Conservation (phyloP, 1,140 invertebrate genomes). For the Chelonus insularis region DNA sequence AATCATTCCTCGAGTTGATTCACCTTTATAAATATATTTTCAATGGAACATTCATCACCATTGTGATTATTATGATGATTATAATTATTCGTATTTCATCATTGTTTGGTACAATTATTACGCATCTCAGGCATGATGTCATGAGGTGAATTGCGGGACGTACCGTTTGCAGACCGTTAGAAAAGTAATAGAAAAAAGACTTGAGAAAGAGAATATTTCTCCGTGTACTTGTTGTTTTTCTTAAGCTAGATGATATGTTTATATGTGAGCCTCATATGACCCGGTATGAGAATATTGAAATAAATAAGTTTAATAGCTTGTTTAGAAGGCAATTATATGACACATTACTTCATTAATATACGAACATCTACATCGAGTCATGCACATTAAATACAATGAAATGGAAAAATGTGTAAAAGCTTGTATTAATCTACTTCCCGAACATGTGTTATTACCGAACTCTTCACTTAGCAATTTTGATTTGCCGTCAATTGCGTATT, state of each 20-base stretch:
- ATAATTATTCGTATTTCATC: constrained; percentile 9
- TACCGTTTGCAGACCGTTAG: constrained; percentile 30
- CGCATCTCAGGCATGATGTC: not conserved
- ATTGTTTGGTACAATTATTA: constrained; percentile 24
- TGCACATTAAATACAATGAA: not conserved
- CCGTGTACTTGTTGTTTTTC: not conserved
- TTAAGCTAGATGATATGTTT: not conserved
- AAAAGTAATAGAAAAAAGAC: constrained; percentile 1
- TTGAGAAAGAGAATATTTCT: too few relatives aligned
- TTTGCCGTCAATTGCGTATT: not conserved
- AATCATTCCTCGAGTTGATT: too few relatives aligned
- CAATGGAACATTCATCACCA: too few relatives aligned
- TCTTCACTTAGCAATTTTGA: not conserved
- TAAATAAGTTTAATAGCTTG: constrained; percentile 31
- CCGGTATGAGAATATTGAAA: constrained; percentile 13
- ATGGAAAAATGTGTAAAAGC: not conserved
- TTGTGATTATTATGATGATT: too few relatives aligned
- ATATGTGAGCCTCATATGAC: not conserved
- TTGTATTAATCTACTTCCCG: not conserved
- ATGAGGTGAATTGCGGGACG: not conserved
- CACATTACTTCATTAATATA: too few relatives aligned
- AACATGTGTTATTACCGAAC: not conserved
- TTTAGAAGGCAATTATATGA: constrained; percentile 31
- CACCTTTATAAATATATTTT: too few relatives aligned
- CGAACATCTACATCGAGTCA: too few relatives aligned